Percentiles rank a stretch among this genome's conserved stretches.
Conservation (phyloP, 1,140 invertebrate species). For the Amphibalanus amphitrite region DNA sequence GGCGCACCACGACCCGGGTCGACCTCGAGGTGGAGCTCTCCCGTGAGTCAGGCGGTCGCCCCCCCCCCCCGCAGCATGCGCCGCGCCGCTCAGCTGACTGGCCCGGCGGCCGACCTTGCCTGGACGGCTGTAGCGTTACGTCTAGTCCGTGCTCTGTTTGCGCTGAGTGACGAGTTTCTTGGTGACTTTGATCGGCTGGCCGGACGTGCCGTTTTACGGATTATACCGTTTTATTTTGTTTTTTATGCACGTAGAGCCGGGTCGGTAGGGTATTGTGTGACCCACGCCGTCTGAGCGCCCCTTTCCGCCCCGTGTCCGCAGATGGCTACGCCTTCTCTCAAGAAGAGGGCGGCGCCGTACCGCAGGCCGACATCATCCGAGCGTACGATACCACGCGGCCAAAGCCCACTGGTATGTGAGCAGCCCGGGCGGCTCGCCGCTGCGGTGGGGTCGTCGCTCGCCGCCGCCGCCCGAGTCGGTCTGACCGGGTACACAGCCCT, state of each 20-base stretch:
- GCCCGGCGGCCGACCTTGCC: not conserved
- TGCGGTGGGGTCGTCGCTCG: too few species aligned
- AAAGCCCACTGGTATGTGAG: slow-evolving; percentile 13
- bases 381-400: slow-evolving; percentile 62
- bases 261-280: too few species aligned
- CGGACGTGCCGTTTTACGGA: slow-evolving; percentile 7
- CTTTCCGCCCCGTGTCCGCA: slow-evolving; percentile 32
- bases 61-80: not conserved
- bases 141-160: slow-evolving; percentile 2
- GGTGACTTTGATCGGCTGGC: not conserved
- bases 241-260: too few species aligned
- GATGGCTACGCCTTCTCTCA: slow-evolving; percentile 98
- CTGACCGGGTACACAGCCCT: too few species aligned
- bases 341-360: slow-evolving; percentile 88
- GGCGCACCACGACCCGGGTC: slow-evolving; percentile 48
- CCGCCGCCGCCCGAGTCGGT: too few species aligned
- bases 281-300: too few species aligned
- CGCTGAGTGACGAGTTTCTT: slow-evolving; percentile 1
- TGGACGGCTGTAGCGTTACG: not conserved
- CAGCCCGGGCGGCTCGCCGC: too few species aligned
- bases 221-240: slow-evolving; percentile 11
- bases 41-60: slow-evolving; percentile 50
- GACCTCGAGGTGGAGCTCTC: slow-evolving; percentile 71
- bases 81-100: not conserved
- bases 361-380: slow-evolving; percentile 78